These are phyloP conservation scores for Hyperopisus bebe DNA, from an alignment of 2,113 vertebrate species.

Conservation along the genomic window DNA sequence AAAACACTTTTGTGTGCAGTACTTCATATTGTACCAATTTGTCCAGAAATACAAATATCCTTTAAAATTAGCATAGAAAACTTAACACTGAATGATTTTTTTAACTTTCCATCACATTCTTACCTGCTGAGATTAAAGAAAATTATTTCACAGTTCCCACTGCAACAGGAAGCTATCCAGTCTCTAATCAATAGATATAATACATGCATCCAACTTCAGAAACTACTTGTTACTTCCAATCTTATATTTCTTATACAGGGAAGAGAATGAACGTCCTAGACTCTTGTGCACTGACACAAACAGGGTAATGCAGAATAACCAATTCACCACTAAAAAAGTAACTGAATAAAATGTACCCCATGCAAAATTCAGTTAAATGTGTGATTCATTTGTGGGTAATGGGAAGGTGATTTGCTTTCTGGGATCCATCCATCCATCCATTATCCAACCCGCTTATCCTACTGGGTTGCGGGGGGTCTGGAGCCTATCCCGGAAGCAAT, in stretches of 20 bases:
- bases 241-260: not conserved
- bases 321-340: not conserved
- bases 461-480: too few relatives aligned
- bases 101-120: not conserved
- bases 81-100: not conserved
- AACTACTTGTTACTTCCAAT: not conserved
- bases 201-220: not conserved
- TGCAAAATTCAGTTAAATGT: not conserved
- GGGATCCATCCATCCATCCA: too few relatives aligned
- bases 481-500: too few relatives aligned
- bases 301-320: not conserved
- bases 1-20: not conserved
- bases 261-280: not conserved
- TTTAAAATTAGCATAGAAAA: not conserved
- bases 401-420: not conserved
- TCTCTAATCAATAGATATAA: not conserved
- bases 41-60: not conserved
- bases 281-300: not conserved
- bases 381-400: not conserved
- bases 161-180: not conserved
- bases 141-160: not conserved
- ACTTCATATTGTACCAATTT: not conserved
- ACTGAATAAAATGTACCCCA: not conserved
- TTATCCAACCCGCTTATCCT: too few relatives aligned
- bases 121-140: not conserved